Evolutionary conservation across 2,888 invertebrate species (phyloP), one percentile per base, ranked within the genome.

Genomic region (Eueremaeus valkanovi): DNA sequence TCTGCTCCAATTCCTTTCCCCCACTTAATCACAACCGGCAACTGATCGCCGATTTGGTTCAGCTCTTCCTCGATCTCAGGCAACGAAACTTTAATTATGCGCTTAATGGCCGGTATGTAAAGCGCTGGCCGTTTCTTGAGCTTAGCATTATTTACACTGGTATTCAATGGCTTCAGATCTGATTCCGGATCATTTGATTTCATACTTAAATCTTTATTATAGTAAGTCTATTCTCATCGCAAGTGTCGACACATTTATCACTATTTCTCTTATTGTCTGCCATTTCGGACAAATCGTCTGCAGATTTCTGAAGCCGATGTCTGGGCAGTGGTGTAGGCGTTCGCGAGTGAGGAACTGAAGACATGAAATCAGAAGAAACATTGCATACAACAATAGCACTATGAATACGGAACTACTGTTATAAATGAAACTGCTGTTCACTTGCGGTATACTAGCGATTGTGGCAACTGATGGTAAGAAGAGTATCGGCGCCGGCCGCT

Each of bases 61-160:
- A 75, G 58, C 49, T 75, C 75, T 31, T 21, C 66, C 18, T 75
- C 75, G 27, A 75, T 75, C 33, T 68, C 75, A 63, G 66, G 24
- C 33, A 68, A 27, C 18, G 75, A 75, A 1, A 21, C 24, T 29
- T 75, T 75, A n/a, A 75, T 27, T 2, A n/a, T 42, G 1, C 75
- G 75, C 36, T 75, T 75, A 18, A 70, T 18, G 45, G 75, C 75
- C 0, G 93, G 93, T 42, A 91, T 85, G 0, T 90, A 88, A 0
- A 93, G 93, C 0, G 93, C 93, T 0, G 90, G 92, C 0, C 92
- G 91, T 81, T 93, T 93, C 79, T 89, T 87, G 73, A 90, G 86
- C 78, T 90, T 90, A 87, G 89, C 1, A 16, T 33, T 18, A n/a
- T 5, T n/a, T 6, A 1, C 13, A 6, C 31, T 24, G n/a, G 16